Evolutionary conservation across 2,888 invertebrate genomes (phyloP).

Genomic region (Sisyra terminalis): DNA sequence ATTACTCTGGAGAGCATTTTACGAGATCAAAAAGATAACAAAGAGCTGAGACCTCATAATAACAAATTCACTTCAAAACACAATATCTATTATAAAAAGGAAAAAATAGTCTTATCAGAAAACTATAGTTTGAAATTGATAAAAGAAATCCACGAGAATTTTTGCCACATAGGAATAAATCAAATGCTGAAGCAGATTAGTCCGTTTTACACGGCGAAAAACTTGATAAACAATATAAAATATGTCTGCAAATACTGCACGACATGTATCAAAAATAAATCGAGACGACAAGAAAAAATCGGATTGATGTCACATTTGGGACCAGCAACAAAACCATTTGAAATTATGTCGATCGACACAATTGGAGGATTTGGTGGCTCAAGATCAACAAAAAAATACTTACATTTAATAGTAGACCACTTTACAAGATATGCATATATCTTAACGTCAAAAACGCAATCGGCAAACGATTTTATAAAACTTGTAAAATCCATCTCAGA

Average conservation of each 20-base stretch:
- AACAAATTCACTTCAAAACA: conserved; percentile 7
- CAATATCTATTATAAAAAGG: conserved; percentile 9
- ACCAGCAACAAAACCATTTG: not conserved
- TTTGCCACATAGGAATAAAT: conserved; percentile 7
- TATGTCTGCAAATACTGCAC: not conserved
- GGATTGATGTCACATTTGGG: not conserved
- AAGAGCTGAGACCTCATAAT: conserved; percentile 4
- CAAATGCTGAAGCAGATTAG: conserved; percentile 3
- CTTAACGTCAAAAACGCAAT: not conserved
- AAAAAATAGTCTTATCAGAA: conserved; percentile 11
- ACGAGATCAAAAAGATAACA: conserved; percentile 5
- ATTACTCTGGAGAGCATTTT: conserved; percentile 5
- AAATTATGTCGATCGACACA: not conserved
- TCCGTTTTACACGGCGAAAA: conserved; percentile 5
- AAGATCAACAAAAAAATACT: not conserved
- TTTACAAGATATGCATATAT: not conserved
- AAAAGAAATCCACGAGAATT: conserved; percentile 9
- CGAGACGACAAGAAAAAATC: not conserved
- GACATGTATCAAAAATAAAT: conserved; percentile 1
- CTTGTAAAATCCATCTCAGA: not conserved
- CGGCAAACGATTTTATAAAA: not conserved
- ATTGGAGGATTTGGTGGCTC: not conserved
- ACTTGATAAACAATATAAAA: no score
- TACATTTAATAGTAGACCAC: not conserved
- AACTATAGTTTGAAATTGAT: conserved; percentile 10